phyloP scores from a whole-genome alignment of 2,113 vertebrate species.

The Mesoclemmys tuberculata region DNA sequence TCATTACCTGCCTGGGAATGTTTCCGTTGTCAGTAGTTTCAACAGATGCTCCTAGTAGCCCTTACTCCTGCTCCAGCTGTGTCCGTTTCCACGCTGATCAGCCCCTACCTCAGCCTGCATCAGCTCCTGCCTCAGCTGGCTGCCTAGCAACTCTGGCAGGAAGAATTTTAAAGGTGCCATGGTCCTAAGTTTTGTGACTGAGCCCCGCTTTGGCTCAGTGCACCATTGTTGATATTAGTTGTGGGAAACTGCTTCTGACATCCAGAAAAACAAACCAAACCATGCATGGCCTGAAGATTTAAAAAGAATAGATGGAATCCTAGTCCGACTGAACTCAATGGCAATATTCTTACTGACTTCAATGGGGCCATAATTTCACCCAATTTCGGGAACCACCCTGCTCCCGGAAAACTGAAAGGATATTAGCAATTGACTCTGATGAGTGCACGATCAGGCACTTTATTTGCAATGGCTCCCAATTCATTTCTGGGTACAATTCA shows the following conservation, averaged over 20 bases:
- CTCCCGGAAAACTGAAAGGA: background rate
- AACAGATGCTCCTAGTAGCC: too few relatives aligned
- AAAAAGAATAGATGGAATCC: background rate
- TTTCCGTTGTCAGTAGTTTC: too few relatives aligned
- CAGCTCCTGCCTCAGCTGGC: too few relatives aligned
- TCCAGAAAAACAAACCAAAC: background rate
- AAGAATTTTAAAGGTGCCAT: background rate
- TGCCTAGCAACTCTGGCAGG: background rate
- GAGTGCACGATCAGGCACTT: background rate
- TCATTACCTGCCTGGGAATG: too few relatives aligned
- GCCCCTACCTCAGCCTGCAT: too few relatives aligned
- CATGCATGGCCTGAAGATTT: background rate
- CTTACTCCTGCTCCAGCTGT: too few relatives aligned
- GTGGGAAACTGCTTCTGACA: background rate
- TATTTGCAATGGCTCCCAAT: background rate
- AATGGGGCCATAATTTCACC: background rate
- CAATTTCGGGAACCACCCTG: background rate
- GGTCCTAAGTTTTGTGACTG: background rate
- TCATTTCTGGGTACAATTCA: background rate
- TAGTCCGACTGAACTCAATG: background rate
- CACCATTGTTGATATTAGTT: background rate
- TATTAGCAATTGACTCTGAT: background rate
- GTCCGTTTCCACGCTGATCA: too few relatives aligned
- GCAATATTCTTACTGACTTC: background rate
- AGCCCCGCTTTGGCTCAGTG: background rate